These are phyloP conservation scores for Ancistrus triradiatus DNA, from an alignment of 2,113 vertebrate species.

Conservation along the genomic window DNA sequence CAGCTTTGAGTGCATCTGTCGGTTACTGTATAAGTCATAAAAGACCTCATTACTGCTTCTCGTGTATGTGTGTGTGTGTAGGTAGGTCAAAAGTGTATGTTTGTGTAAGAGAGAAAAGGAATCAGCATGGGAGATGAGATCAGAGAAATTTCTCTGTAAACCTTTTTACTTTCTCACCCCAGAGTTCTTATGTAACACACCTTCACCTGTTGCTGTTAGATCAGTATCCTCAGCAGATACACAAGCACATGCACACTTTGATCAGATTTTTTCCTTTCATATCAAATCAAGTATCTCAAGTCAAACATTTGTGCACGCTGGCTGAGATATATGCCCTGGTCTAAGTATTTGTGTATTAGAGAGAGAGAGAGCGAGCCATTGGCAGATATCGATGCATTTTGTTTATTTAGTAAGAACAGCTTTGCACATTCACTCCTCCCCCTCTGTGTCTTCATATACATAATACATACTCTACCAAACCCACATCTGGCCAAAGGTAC, in stretches of 20 bases:
- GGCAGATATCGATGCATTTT: too few relatives aligned
- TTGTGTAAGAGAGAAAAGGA: not conserved
- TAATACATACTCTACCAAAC: too few relatives aligned
- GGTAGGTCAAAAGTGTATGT: constrained; percentile 12
- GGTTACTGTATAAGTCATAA: too few relatives aligned
- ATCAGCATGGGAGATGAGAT: constrained; percentile 29
- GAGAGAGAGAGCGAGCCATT: too few relatives aligned
- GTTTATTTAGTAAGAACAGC: too few relatives aligned
- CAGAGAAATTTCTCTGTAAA: constrained; percentile 23
- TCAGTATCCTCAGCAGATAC: constrained; percentile 6
- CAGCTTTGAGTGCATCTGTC: not conserved
- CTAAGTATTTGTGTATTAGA: not conserved
- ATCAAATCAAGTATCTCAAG: too few relatives aligned
- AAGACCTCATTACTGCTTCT: too few relatives aligned
- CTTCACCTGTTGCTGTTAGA: constrained; percentile 15
- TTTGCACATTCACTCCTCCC: too few relatives aligned
- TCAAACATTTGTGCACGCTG: not conserved
- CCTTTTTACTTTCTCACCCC: constrained; percentile 16
- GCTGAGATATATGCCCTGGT: not conserved
- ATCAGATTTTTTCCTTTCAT: too few relatives aligned
- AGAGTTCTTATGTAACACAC: constrained; percentile 30
- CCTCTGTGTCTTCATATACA: too few relatives aligned
- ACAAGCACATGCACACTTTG: not conserved
- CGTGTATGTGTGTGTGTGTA: too few relatives aligned
- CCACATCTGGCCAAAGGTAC: too few relatives aligned